Conservation (phyloP, 1,140 invertebrate genomes). For the Mactra quadrangularis region DNA sequence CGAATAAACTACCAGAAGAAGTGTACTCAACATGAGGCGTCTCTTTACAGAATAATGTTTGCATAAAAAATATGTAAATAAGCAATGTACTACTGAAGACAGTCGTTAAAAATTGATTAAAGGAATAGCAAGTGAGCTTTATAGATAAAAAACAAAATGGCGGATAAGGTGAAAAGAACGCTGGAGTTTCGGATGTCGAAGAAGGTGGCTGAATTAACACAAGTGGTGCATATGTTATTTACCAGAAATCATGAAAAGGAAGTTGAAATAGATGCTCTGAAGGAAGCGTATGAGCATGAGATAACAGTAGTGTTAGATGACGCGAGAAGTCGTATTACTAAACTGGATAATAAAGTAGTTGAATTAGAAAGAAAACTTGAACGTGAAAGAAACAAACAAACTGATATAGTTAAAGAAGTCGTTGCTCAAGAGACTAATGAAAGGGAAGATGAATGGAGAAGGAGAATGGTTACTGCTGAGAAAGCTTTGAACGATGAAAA, state of each 20-base stretch:
- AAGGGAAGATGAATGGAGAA: slow-evolving; percentile 72
- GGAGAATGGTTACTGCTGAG: slow-evolving; percentile 68
- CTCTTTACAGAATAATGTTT: too few relatives aligned
- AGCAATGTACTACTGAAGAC: too few relatives aligned
- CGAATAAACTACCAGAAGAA: too few relatives aligned
- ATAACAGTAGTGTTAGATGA: slow-evolving; percentile 76
- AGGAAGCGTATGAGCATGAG: slow-evolving; percentile 80
- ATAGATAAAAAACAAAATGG: slow-evolving; percentile 42
- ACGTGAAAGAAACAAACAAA: slow-evolving; percentile 64
- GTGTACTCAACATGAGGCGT: too few relatives aligned
- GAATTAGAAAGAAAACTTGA: slow-evolving; percentile 68
- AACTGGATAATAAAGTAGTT: slow-evolving; percentile 67
- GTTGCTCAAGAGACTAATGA: slow-evolving; percentile 64
- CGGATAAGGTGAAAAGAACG: slow-evolving; percentile 75
- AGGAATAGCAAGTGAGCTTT: too few relatives aligned
- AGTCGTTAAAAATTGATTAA: too few relatives aligned
- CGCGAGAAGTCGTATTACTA: slow-evolving; percentile 68
- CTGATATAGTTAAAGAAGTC: slow-evolving; percentile 62
- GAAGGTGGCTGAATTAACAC: slow-evolving; percentile 83
- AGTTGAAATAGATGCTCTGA: slow-evolving; percentile 81
- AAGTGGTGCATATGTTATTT: slow-evolving; percentile 83
- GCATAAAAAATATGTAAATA: too few relatives aligned
- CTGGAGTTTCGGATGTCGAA: slow-evolving; percentile 83
- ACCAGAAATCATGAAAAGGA: slow-evolving; percentile 83
- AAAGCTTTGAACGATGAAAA: slow-evolving; percentile 76